Evolutionary conservation across 1,140 invertebrate species (phyloP), one percentile per base, ranked within the genome.

Genomic region (Apis dorsata): DNA sequence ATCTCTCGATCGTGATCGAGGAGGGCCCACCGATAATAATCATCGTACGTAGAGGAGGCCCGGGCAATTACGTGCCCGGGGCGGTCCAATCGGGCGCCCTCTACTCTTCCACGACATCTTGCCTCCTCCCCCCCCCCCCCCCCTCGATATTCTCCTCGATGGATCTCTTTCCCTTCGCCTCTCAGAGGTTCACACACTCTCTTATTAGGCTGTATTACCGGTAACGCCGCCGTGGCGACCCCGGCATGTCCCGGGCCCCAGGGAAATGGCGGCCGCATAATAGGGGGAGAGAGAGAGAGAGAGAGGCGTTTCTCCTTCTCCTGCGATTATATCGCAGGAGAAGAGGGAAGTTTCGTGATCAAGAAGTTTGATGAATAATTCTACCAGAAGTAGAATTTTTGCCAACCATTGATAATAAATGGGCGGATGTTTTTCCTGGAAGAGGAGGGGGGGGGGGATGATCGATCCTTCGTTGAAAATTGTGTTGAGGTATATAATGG

Each of bases 121-220:
- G 28, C 28, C 28, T 28, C 74, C 78, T 69, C 59, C 70, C 44
- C 66, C 60, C 81, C 84, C 68, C 51, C 71, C 78, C 79, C 59
- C 84, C 44, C 70, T 66, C 69, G 24, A 24, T 24, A 28, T 28
- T 28, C 28, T 28, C 51, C 65, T 86, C 63, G 70, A 63, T 62
- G 5, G 34, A 21, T 74, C 57, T 74, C 24, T 17, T 59, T 66
- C 62, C 15, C 51, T 34, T 55, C 75, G 24, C 9, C 11, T 73
- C 84, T 24, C 24, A 34, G 1, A 3, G 34, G 34, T 34, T 34
- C 34, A 4, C 62, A 24, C 90, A 91, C 91, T 90, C 91, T 92
- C 90, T 93, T 93, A 93, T 93, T 93, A 93, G 89, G 87, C 85
- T 82, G 89, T 92, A 91, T 92, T 93, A 92, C 90, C 34, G 90